Conservation (phyloP, 2,113 vertebrate genomes). For the Megaleporinus macrocephalus region DNA sequence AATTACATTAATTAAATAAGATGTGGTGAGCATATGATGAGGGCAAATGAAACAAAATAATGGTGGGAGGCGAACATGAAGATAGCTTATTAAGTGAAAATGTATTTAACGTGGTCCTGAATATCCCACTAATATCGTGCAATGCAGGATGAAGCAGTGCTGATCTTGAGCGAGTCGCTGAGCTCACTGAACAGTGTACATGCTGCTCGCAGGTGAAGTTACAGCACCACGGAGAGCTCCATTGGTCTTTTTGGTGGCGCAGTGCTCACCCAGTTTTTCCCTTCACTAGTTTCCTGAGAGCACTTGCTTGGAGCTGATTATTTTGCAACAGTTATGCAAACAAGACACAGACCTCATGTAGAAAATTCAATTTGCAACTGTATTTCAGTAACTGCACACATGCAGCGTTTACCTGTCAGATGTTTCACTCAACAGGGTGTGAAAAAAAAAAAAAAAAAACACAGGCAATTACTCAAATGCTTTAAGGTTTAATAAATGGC, state of each 20-base stretch:
- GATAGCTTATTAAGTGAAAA: neutral
- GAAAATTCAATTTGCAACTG: neutral
- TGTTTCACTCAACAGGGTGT: constrained; percentile 1
- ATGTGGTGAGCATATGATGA: neutral
- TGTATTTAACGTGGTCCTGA: neutral
- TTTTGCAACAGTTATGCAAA: too few relatives aligned
- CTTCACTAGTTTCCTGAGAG: constrained; percentile 6
- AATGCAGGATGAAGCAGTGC: neutral
- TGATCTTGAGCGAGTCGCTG: neutral
- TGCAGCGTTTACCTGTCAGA: neutral
- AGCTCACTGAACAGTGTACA: neutral
- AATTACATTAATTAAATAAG: constrained; percentile 33
- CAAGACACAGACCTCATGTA: neutral
- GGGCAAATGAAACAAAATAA: neutral
- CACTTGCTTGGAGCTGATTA: neutral
- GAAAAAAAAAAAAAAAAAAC: constrained; percentile 19
- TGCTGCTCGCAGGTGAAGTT: neutral
- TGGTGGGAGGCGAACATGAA: neutral
- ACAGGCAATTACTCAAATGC: constrained; percentile 25
- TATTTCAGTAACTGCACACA: neutral
- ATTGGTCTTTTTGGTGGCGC: neutral
- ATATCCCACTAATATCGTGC: neutral
- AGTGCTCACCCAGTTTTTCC: neutral
- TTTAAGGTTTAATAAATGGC: constrained; percentile 29
- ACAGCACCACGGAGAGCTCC: constrained; percentile 5